Evolutionary conservation across 2,888 invertebrate species (phyloP), one percentile per base, ranked within the genome.

Genomic region (Pedicia rivosa): DNA sequence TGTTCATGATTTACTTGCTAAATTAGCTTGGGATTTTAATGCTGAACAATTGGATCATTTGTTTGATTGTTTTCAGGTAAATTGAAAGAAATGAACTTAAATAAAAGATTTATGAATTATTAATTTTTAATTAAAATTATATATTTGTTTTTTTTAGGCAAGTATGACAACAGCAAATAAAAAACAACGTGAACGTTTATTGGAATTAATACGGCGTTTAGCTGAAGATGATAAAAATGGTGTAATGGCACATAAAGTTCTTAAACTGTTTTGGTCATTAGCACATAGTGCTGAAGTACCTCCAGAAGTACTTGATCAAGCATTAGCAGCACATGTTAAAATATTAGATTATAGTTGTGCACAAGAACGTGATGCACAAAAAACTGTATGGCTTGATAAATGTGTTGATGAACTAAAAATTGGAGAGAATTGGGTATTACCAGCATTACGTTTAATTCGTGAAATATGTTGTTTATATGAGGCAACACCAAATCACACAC

Each of bases 171-270:
- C 86, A 45, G 94, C 94, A 26, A 90, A 82, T 56, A 91, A 90
- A 61, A 83, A 94, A 55, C 94, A 97, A 64, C 72, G 92, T 48
- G 95, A 97, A 63, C 86, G 92, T 54, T 67, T 97, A 45, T 63
- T 97, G 49, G 95, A 97, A 65, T 69, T 97, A 45, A 95, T 97
- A 48, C 71, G 95, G 44, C 72, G 94, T 46, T 66, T 97, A 42
- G 95, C 95, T 4, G 95, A 97, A 63, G 95, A 97, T 59, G 95
- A 97, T 59, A 95, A 97, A 59, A 92, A 95, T 59, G 95, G 95
- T 35, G 90, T 94, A 8, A 95, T 95, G 95, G 94, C 95, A 31
- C 87, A 91, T 58, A 95, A 95, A 71, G 91, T 92, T 34, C 65
- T 97, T 49, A 87, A 86, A 42, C 66, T 95, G 30, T 86, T 97